Evolutionary conservation across 2,797 vertebrate genomes (phyloP).

Genomic region (Gadopsis marmoratus): DNA sequence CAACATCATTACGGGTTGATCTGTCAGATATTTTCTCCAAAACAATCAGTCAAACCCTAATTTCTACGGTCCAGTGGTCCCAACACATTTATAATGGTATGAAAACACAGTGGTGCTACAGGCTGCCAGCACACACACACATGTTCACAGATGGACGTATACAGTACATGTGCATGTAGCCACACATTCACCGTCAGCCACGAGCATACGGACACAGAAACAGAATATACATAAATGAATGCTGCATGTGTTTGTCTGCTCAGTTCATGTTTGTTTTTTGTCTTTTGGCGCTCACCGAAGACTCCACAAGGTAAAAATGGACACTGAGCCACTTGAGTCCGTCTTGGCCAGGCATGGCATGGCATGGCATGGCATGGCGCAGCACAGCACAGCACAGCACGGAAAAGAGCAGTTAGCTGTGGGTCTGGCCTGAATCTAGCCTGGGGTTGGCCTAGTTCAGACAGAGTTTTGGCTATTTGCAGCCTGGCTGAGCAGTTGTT

Average conservation of each 20-base stretch:
- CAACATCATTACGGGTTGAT: neutral
- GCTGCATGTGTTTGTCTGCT: conserved; percentile 77
- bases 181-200: neutral
- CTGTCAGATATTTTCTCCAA: neutral
- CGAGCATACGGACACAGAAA: conserved; percentile 16
- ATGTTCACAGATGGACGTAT: conserved; percentile 22
- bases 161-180: conserved; percentile 7
- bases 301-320: conserved; percentile 60
- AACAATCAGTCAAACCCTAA: conserved; percentile 62
- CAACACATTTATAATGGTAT: conserved; percentile 10
- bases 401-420: conserved; percentile 44
- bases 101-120: conserved; percentile 43
- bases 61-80: conserved; percentile 32
- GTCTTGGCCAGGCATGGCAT: conserved; percentile 45
- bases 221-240: conserved; percentile 64
- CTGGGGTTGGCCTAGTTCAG: conserved; percentile 70
- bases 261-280: conserved; percentile 52
- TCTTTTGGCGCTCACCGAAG: conserved; percentile 65
- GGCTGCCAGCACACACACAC: conserved; percentile 23
- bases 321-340: conserved; percentile 50
- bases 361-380: conserved; percentile 30
- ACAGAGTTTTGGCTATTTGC: conserved; percentile 62
- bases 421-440: conserved; percentile 62
- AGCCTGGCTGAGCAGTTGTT: conserved; percentile 59
- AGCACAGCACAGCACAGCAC: conserved; percentile 58